Evolutionary conservation across 2,113 vertebrate genomes (phyloP), one percentile per base, ranked within the genome.

Genomic region (Elgaria multicarinata): DNA sequence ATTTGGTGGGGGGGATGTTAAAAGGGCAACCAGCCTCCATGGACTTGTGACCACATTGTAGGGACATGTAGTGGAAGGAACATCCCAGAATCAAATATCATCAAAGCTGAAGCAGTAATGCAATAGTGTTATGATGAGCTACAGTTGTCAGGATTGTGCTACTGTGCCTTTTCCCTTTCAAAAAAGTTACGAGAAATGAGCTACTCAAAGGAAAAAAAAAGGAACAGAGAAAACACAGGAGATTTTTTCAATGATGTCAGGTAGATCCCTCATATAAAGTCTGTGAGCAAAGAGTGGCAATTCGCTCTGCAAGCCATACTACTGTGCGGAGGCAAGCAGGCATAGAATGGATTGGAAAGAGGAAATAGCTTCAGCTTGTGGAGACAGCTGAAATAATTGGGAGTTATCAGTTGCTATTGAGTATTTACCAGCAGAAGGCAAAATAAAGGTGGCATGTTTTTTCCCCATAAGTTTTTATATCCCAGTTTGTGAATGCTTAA

Each of bases 391-490:
- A 22, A 80, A 58, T 81, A 26, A 58, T 12, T 81, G n/a, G 53
- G 50, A 66, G 3, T 10, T 83, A 6, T 44, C 22, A 42, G 58
- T 42, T 13, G 16, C 78, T 66, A 83, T 42, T 42, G 12, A 36
- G 10, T 31, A 26, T 44, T 81, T 33, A 33, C 18, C 16, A 14
- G 28, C n/a, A n/a, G 16, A 58, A 86, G 50, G 36, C n/a, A 86
- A 86, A 86, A 39, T 62, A 55, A 74, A 39, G 7, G 18, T 69
- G 83, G 16, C 66, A 42, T 67, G 31, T n/a, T n/a, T 82, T 88
- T 55, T 79, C 36, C 3, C 10, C 64, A 88, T 88, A 58, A 58
- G 55, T n/a, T 88, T 81, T 81, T 13, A 88, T 81, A 77, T 42
- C 46, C 66, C 39, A 79, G 1, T 75, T 62, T 64, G 36, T n/a